phyloP scores from a whole-genome alignment of 2,888 invertebrate genomes.

The Myathropa florea region DNA sequence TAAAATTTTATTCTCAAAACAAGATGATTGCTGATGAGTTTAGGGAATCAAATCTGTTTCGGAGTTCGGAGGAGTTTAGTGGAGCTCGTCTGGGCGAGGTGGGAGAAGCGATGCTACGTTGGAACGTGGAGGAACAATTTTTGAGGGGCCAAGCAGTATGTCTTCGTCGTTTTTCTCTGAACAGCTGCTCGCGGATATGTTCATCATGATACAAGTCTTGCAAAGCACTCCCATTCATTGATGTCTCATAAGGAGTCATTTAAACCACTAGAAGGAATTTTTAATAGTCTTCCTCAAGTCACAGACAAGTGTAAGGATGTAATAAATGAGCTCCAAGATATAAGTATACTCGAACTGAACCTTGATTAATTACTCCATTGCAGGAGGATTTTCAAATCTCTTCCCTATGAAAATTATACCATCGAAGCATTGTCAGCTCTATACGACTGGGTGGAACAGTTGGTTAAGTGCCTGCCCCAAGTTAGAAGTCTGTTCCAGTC shows the following conservation, averaged over 20 bases:
- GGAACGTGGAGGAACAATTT: too few relatives aligned
- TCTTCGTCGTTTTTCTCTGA: not conserved
- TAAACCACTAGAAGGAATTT: not conserved
- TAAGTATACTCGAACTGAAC: too few relatives aligned
- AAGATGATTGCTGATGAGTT: not conserved
- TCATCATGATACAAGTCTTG: too few relatives aligned
- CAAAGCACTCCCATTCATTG: not conserved
- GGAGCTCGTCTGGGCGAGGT: not conserved
- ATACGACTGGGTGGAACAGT: too few relatives aligned
- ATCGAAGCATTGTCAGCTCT: too few relatives aligned
- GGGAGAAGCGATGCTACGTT: too few relatives aligned
- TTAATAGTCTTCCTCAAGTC: not conserved
- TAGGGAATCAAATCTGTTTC: not conserved
- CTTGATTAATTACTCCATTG: too few relatives aligned
- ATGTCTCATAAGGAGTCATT: not conserved
- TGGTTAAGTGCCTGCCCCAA: too few relatives aligned
- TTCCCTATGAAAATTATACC: too few relatives aligned
- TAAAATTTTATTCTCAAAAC: not conserved
- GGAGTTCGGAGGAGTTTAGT: not conserved
- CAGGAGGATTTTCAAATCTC: too few relatives aligned
- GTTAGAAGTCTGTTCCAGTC: too few relatives aligned
- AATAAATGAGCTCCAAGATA: not conserved
- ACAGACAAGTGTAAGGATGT: not conserved
- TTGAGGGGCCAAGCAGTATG: not conserved
- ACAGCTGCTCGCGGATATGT: not conserved